Evolutionary conservation across 2,888 invertebrate species (phyloP).

Genomic region (Drosophila heteroneura): DNA sequence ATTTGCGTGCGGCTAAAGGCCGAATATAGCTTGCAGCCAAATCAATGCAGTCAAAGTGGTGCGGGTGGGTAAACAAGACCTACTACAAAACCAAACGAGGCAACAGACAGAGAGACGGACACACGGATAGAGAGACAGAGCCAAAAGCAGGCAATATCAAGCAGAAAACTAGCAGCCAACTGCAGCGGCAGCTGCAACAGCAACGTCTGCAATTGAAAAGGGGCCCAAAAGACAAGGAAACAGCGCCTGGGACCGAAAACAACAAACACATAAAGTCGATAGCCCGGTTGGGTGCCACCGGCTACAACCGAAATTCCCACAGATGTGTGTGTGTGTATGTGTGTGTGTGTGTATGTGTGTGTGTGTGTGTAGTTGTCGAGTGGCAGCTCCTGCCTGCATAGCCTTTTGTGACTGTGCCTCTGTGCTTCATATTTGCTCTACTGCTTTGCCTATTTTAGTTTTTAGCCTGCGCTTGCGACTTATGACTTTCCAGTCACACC

Average conservation of each 20-base stretch:
- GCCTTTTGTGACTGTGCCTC: slow-evolving; percentile 29
- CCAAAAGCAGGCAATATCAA: slow-evolving; percentile 49
- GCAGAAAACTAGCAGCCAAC: slow-evolving; percentile 35
- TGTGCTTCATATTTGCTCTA: slow-evolving; percentile 70
- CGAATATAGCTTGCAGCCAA: slow-evolving; percentile 19
- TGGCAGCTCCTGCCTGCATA: slow-evolving; percentile 13
- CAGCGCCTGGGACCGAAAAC: slow-evolving; percentile 63
- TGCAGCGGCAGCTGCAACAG: slow-evolving; percentile 17
- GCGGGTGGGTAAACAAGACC: slow-evolving; percentile 22
- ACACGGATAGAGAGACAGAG: background rate
- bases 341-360: slow-evolving; percentile 22
- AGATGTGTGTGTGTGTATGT: slow-evolving; percentile 3
- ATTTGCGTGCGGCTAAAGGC: slow-evolving; percentile 14
- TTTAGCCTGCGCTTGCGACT: slow-evolving; percentile 63
- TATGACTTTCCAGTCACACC: slow-evolving; percentile 62
- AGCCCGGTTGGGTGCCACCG: slow-evolving; percentile 69
- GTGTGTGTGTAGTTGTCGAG: slow-evolving; percentile 30
- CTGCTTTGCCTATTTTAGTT: slow-evolving; percentile 76
- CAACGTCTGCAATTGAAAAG: slow-evolving; percentile 72
- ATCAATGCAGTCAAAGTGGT: slow-evolving; percentile 34
- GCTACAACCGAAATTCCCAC: slow-evolving; percentile 48
- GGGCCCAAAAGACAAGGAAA: slow-evolving; percentile 62
- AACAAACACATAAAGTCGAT: slow-evolving; percentile 80
- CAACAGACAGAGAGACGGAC: slow-evolving; percentile 10
- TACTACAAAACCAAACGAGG: slow-evolving; percentile 18